A percentile compares a stretch with the other conserved stretches of the same genome.
phyloP scores from a whole-genome alignment of 2,113 vertebrate species.

The Petrocephalus microphthalmus region DNA sequence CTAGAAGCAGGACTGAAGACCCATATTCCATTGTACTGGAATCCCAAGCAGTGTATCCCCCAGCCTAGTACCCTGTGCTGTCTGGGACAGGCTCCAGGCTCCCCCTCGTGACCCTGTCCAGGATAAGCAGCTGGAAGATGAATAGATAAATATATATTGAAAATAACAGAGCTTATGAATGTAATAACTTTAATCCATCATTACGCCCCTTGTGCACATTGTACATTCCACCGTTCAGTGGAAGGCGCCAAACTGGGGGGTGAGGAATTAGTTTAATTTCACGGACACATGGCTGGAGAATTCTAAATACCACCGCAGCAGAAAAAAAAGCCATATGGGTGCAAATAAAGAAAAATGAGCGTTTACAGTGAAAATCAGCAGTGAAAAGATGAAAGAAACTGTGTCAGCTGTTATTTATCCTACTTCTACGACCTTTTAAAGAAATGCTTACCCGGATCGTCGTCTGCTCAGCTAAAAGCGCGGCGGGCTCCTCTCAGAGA shows the following conservation, averaged over 20 bases:
- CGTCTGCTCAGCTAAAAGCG: not conserved
- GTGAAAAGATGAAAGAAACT: not conserved
- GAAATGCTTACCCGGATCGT: not conserved
- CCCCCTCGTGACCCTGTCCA: not conserved
- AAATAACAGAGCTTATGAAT: not conserved
- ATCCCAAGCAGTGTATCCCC: not conserved
- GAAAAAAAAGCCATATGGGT: not conserved
- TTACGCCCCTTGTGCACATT: not conserved
- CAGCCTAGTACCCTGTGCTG: not conserved
- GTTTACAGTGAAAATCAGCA: not conserved
- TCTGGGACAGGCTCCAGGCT: not conserved
- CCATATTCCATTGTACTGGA: too few relatives aligned
- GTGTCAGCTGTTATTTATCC: not conserved
- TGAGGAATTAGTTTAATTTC: not conserved
- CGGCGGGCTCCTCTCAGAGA: not conserved
- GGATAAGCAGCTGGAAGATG: not conserved
- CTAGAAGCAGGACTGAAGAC: too few relatives aligned
- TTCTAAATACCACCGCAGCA: not conserved
- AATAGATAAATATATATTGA: not conserved
- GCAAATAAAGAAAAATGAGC: not conserved
- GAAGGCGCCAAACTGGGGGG: not conserved
- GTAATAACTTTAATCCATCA: not conserved
- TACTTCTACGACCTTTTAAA: not conserved
- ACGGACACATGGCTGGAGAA: not conserved
- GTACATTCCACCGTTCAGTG: not conserved